Percentiles rank a stretch among this genome's conserved stretches.
Evolutionary conservation across 2,113 vertebrate species (phyloP).

Genomic region (Gavialis gangeticus): DNA sequence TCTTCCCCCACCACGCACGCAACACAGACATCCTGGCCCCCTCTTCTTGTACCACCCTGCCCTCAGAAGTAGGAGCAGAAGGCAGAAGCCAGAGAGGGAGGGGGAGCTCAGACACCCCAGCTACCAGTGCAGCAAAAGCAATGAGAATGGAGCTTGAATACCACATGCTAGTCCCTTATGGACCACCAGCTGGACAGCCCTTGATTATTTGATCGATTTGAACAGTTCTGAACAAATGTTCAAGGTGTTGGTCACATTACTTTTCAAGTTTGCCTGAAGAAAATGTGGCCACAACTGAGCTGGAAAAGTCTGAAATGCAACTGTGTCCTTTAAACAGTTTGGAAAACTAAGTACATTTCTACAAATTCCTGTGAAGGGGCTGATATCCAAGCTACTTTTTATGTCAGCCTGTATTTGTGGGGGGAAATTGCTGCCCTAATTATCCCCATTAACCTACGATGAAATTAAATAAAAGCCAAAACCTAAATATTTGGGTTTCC

Average conservation of each 20-base stretch:
- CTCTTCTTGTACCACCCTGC: too few relatives aligned
- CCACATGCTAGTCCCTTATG: too few relatives aligned
- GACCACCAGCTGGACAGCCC: too few relatives aligned
- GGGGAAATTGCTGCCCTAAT: too few relatives aligned
- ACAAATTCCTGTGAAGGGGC: neutral
- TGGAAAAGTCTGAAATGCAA: neutral
- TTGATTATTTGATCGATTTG: neutral
- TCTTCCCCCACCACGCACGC: too few relatives aligned
- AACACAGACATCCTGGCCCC: too few relatives aligned
- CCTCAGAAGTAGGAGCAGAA: too few relatives aligned
- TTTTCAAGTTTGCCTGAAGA: neutral
- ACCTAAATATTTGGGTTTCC: neutral
- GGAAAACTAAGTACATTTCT: neutral
- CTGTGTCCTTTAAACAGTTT: neutral
- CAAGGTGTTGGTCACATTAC: neutral
- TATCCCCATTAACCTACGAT: neutral
- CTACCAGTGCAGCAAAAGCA: too few relatives aligned
- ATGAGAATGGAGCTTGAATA: too few relatives aligned
- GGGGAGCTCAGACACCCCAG: too few relatives aligned
- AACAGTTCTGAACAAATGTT: neutral
- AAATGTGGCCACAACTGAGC: neutral
- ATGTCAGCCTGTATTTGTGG: neutral
- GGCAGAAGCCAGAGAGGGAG: too few relatives aligned
- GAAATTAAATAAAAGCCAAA: slow-evolving; percentile 17
- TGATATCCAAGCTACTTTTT: neutral